Base-by-base conservation (phyloP, 2,113 vertebrate species). In the Sitta europaea region DNA sequence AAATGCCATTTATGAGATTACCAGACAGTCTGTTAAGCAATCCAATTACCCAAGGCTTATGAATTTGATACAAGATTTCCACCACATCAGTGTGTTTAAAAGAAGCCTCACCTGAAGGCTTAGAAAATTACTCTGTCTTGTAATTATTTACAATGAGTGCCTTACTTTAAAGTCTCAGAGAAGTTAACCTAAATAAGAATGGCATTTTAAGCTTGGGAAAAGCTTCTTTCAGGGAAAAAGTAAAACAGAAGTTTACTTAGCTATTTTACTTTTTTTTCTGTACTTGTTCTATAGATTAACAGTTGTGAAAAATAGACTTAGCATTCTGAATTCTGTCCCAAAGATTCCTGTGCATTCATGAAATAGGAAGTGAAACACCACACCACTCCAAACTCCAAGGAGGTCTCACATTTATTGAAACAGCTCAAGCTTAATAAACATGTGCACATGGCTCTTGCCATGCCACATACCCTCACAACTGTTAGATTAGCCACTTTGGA, bases 401-500 rank as follows among this genome's bases (percentile, higher is more conserved):
- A 88, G 36, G n/a, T 55, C 42, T 68, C 66, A 50, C 4, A 5
- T 97, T 97, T 95, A 96, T 94, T 97, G 82, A 88, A 86, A 48
- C 29, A 86, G 33, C 82, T 76, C 58, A 61, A 29, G 65, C 18
- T 74, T 66, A 85, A 58, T 31, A 66, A 92, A 66, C 57, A 47
- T 8, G 19, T 13, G 22, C n/a, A 51, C 25, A 10, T 3, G 9
- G 89, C n/a, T 92, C 27, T 66, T 53, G 43, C 68, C 63, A 33
- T 29, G 72, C 29, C 33, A 48, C 36, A 61, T 5, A 57, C 25
- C 33, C 47, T 79, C 36, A 53, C 24, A 73, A 47, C 27, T 21
- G 28, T 31, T 23, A 53, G 45, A 50, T 66, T 23, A 51, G 16
- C 6, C 59, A 57, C 61, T 36, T 67, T 21, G 16, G 43, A 77